These are phyloP conservation scores for Iphiclides podalirius DNA, from an alignment of 2,888 invertebrate species.

Conservation along the genomic window DNA sequence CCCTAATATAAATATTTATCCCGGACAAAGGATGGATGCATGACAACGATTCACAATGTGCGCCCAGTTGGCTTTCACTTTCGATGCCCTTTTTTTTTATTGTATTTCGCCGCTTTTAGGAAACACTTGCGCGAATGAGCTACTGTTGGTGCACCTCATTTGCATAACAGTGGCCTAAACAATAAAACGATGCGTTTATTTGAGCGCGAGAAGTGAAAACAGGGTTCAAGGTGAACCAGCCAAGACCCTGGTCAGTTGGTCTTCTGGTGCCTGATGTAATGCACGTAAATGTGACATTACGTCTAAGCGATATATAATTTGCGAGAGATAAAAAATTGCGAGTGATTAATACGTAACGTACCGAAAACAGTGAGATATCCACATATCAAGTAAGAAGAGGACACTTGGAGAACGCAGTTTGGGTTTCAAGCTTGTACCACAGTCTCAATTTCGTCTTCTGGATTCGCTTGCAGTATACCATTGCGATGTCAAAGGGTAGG, in stretches of 20 bases:
- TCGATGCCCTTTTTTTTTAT: constrained; percentile 52
- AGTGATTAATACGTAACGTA: too few relatives aligned
- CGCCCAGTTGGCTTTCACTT: constrained; percentile 74
- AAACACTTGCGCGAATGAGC: constrained; percentile 68
- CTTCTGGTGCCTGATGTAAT: constrained; percentile 58
- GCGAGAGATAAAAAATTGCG: too few relatives aligned
- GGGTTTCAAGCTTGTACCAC: too few relatives aligned
- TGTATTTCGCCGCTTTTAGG: constrained; percentile 42
- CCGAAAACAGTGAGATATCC: too few relatives aligned
- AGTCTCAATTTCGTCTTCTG: too few relatives aligned
- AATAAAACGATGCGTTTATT: constrained; percentile 63
- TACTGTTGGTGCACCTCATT: constrained; percentile 65
- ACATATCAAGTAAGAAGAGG: too few relatives aligned
- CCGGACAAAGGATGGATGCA: constrained; percentile 61
- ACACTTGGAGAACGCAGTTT: too few relatives aligned
- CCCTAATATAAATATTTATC: constrained; percentile 73
- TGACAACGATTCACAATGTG: constrained; percentile 61
- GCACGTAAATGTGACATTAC: constrained; percentile 47
- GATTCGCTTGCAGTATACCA: too few relatives aligned
- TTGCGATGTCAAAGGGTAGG: too few relatives aligned
- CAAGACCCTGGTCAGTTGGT: constrained; percentile 53
- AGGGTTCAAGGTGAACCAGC: constrained; percentile 56
- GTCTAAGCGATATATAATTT: too few relatives aligned
- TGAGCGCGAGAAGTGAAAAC: constrained; percentile 76
- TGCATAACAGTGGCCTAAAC: constrained; percentile 72